A percentile compares a stretch with the other conserved stretches of the same genome.
Evolutionary conservation across 1,140 invertebrate genomes (phyloP).

Genomic region (Steinernema feltiae): DNA sequence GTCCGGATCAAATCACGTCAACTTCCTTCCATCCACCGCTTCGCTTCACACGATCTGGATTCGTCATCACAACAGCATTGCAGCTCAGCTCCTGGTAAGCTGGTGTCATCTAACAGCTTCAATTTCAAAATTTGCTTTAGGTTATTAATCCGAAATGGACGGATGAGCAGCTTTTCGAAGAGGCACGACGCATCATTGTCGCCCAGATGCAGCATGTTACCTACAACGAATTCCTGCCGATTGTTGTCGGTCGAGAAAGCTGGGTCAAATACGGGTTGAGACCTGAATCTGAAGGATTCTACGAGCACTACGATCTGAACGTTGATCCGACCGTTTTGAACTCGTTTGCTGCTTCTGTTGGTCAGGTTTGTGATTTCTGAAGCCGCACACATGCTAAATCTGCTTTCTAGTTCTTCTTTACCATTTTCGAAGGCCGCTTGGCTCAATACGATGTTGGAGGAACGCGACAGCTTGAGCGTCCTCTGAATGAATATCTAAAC

Average conservation of each 20-base stretch:
- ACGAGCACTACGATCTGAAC: conserved; percentile 39
- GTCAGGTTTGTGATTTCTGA: conserved; percentile 1
- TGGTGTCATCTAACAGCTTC: no score
- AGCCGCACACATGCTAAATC: conserved; percentile 20
- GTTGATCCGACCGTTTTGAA: conserved; percentile 37
- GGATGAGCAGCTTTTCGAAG: conserved; percentile 85
- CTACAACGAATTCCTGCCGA: conserved; percentile 59
- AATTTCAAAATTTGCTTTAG: conserved; percentile 63
- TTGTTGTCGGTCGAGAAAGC: conserved; percentile 53
- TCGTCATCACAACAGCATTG: conserved; percentile 67
- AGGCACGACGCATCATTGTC: conserved; percentile 71
- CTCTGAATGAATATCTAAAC: conserved; percentile 1
- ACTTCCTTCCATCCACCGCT: conserved; percentile 79
- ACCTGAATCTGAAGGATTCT: conserved; percentile 33
- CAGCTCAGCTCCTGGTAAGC: conserved; percentile 31
- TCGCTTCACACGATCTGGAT: conserved; percentile 78
- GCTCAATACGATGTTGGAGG: conserved; percentile 3
- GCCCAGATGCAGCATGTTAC: conserved; percentile 58
- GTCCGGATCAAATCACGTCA: conserved; percentile 69
- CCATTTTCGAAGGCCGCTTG: neutral
- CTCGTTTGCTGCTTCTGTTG: conserved; percentile 9
- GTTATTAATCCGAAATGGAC: conserved; percentile 87
- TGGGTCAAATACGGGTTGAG: conserved; percentile 35
- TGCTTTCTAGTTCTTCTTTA: conserved; percentile 3
- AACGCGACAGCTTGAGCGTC: neutral